phyloP scores from a whole-genome alignment of 2,113 vertebrate species.

The Helogale parvula region DNA sequence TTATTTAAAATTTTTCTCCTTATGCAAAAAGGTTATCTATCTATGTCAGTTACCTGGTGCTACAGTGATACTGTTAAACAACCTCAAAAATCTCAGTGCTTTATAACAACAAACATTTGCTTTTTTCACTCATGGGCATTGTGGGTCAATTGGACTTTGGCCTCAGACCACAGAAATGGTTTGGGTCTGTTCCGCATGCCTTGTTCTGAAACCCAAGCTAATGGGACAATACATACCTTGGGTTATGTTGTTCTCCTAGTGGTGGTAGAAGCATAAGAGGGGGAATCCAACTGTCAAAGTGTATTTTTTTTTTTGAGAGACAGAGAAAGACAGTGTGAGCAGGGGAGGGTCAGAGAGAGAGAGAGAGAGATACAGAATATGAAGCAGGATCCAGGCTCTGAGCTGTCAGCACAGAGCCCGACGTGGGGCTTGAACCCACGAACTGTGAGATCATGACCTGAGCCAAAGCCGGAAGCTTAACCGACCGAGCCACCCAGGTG shows the following conservation, averaged over 20 bases:
- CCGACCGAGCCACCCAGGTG: too few relatives aligned
- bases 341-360: too few relatives aligned
- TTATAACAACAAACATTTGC: background rate
- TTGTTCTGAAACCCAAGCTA: background rate
- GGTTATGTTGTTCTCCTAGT: background rate
- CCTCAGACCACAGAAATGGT: background rate
- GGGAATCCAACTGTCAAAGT: background rate
- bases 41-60: background rate
- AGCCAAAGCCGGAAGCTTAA: too few relatives aligned
- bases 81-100: background rate
- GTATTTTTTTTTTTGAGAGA: background rate
- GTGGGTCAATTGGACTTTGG: background rate
- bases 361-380: too few relatives aligned
- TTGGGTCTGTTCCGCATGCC: background rate
- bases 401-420: too few relatives aligned
- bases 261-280: background rate
- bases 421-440: too few relatives aligned
- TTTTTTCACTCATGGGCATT: background rate
- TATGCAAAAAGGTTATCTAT: background rate
- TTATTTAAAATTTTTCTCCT: background rate
- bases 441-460: too few relatives aligned
- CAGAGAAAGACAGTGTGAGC: too few relatives aligned
- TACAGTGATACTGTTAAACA: background rate
- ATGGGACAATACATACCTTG: background rate
- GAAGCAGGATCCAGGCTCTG: too few relatives aligned